Percentiles rank a stretch among this genome's conserved stretches.
These are phyloP conservation scores for Tylochromis polylepis DNA, from an alignment of 2,113 vertebrate species.

Conservation along the genomic window DNA sequence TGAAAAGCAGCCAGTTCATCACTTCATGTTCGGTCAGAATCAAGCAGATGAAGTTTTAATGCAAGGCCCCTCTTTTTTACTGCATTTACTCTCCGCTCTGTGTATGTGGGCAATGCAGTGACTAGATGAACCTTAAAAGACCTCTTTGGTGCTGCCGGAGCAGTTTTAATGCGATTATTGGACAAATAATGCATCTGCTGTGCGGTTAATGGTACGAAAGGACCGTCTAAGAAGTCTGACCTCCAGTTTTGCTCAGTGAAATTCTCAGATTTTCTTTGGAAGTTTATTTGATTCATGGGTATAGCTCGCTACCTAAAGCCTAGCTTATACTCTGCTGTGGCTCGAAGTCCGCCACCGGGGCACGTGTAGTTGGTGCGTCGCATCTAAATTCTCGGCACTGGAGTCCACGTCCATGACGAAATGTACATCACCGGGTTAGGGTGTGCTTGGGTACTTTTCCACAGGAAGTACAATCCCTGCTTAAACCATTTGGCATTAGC, in stretches of 20 bases:
- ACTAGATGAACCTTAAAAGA: neutral
- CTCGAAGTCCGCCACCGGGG: neutral
- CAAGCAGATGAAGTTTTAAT: neutral
- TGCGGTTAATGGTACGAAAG: rapidly evolving
- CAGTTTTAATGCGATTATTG: neutral
- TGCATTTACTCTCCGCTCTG: neutral
- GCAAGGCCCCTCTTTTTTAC: neutral
- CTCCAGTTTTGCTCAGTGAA: neutral
- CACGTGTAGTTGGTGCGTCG: no score
- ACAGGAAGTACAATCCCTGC: neutral
- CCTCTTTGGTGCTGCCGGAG: neutral
- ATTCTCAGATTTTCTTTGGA: rapidly evolving
- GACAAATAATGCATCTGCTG: neutral
- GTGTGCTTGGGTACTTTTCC: neutral
- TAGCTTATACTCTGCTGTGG: neutral
- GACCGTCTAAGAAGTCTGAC: neutral
- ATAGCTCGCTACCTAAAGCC: neutral
- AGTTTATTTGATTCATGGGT: neutral
- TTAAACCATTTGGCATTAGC: neutral
- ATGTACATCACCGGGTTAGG: rapidly evolving
- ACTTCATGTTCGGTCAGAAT: neutral
- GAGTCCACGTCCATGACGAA: rapidly evolving
- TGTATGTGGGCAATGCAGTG: neutral
- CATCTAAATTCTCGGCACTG: no score
- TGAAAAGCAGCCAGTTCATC: neutral